Evolutionary conservation across 1,140 invertebrate genomes (phyloP).

Genomic region (Periplaneta americana): DNA sequence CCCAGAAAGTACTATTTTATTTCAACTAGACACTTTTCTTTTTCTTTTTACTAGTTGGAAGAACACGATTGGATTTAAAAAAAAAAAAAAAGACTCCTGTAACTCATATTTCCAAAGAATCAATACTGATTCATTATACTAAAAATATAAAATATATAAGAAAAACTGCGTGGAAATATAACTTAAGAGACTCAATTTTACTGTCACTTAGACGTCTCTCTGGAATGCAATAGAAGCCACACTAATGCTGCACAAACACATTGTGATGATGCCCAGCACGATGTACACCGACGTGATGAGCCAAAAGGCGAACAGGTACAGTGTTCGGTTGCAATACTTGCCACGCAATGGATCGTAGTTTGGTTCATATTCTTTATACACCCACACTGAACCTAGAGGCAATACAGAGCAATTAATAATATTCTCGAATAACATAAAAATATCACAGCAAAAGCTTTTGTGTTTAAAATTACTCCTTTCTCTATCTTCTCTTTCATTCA

Average conservation of each 20-base stretch:
- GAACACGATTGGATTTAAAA: no score
- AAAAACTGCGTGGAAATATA: no score
- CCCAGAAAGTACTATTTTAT: no score
- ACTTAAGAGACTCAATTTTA: not conserved
- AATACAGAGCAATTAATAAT: not conserved
- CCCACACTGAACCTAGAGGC: slow-evolving; percentile 54
- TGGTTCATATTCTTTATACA: slow-evolving; percentile 57
- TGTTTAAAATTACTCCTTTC: no score
- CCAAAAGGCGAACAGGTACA: slow-evolving; percentile 66
- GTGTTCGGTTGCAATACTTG: slow-evolving; percentile 56
- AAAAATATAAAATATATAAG: no score
- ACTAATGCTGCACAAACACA: slow-evolving; percentile 50
- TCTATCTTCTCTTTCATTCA: no score
- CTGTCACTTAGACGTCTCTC: slow-evolving; percentile 19
- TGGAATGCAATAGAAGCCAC: slow-evolving; percentile 45
- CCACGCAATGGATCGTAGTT: slow-evolving; percentile 45
- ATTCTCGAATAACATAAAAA: no score
- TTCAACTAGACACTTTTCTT: not conserved
- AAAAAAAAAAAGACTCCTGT: no score
- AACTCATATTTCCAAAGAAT: no score
- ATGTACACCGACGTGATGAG: slow-evolving; percentile 56
- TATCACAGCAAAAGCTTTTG: no score
- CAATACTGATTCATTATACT: no score
- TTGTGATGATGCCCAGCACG: slow-evolving; percentile 43
- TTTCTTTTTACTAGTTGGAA: not conserved